These are phyloP conservation scores for Metaphire vulgaris DNA, from an alignment of 1,140 invertebrate species.

Conservation along the genomic window DNA sequence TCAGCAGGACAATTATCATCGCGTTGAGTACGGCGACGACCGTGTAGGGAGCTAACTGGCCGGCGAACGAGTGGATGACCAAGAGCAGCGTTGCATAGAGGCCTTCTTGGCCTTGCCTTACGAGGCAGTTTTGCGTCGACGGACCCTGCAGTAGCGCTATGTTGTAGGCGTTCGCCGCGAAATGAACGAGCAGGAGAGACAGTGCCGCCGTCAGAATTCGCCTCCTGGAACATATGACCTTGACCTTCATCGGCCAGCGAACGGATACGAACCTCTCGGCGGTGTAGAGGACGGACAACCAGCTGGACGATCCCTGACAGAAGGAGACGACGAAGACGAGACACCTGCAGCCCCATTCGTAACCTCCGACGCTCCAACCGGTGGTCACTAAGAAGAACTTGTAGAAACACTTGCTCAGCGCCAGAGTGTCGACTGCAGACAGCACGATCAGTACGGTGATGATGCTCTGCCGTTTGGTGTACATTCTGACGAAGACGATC, in stretches of 20 bases:
- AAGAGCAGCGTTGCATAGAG: background rate
- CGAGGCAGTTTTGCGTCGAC: background rate
- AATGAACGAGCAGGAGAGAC: background rate
- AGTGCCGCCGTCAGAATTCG: background rate
- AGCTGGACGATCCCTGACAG: background rate
- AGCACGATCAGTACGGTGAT: background rate
- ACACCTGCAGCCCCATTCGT: background rate
- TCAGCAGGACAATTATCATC: background rate
- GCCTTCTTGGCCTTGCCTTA: background rate
- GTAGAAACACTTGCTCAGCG: background rate
- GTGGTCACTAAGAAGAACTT: background rate
- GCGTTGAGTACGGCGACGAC: background rate
- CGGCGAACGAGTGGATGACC: background rate
- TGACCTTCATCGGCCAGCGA: background rate
- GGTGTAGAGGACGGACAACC: background rate
- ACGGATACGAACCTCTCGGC: background rate
- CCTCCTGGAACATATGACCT: background rate
- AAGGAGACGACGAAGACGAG: background rate
- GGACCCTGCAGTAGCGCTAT: background rate
- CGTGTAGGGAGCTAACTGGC: background rate
- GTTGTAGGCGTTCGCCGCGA: background rate
- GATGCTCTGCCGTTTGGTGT: background rate
- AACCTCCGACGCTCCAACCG: background rate
- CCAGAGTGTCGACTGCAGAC: background rate
- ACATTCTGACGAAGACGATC: background rate